phyloP scores from a whole-genome alignment of 1,140 invertebrate genomes.

The Lepidurus apus region DNA sequence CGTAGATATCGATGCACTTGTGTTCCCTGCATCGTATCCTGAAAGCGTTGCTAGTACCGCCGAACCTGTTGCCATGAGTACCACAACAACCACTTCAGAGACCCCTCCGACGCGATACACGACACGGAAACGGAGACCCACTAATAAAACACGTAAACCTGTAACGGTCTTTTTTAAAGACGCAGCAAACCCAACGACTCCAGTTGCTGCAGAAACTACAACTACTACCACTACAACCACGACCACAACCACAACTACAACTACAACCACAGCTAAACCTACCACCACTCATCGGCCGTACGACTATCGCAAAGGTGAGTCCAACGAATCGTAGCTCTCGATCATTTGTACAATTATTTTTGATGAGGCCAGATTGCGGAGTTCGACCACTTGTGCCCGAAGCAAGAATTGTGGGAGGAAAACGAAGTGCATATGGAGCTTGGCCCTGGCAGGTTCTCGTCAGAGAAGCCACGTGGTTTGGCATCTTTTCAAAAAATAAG shows the following conservation, averaged over 20 bases:
- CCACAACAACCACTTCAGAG: not conserved
- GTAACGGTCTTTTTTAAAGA: not conserved
- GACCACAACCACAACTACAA: slow-evolving; percentile 30
- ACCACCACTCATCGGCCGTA: slow-evolving; percentile 35
- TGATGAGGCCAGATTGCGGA: slow-evolving; percentile 66
- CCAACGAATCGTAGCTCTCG: not conserved
- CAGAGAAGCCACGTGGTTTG: slow-evolving; percentile 84
- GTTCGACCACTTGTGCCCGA: slow-evolving; percentile 64
- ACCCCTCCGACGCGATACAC: not conserved
- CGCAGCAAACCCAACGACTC: not conserved
- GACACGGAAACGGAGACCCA: slow-evolving; percentile 27
- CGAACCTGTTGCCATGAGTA: not conserved
- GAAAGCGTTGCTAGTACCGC: not conserved
- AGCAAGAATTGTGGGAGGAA: slow-evolving; percentile 84
- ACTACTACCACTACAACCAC: slow-evolving; percentile 30
- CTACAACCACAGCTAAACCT: slow-evolving; percentile 36
- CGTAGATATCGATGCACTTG: slow-evolving; percentile 24
- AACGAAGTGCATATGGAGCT: slow-evolving; percentile 73
- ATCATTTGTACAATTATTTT: slow-evolving; percentile 28
- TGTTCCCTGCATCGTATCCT: slow-evolving; percentile 26
- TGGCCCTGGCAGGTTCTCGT: slow-evolving; percentile 93
- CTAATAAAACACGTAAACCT: not conserved
- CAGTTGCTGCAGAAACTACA: slow-evolving; percentile 28
- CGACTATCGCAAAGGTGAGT: slow-evolving; percentile 60
- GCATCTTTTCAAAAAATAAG: slow-evolving; percentile 92